A percentile compares a stretch with the other conserved stretches of the same genome.
These are phyloP conservation scores for Halyomorpha halys DNA, from an alignment of 1,140 invertebrate species.

Conservation along the genomic window DNA sequence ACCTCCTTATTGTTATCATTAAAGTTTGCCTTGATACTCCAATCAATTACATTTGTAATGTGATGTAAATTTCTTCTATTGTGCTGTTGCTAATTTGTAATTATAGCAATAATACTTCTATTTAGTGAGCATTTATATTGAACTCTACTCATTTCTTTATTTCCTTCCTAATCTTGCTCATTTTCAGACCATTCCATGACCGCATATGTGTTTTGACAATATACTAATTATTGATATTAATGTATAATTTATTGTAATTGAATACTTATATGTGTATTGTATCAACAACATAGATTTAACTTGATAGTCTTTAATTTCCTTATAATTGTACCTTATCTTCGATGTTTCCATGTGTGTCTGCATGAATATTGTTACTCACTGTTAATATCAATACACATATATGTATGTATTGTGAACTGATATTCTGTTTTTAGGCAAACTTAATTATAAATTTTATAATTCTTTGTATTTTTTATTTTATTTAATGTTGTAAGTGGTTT, in stretches of 20 bases:
- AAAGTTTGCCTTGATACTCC: conserved; percentile 13
- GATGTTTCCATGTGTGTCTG: conserved; percentile 9
- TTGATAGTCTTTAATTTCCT: too few species aligned
- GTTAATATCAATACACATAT: conserved; percentile 7
- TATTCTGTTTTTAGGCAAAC: conserved; percentile 15
- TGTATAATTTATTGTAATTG: not conserved
- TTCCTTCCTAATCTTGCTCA: conserved; percentile 8
- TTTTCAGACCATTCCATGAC: conserved; percentile 16
- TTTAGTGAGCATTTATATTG: conserved; percentile 12
- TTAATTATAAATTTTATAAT: conserved; percentile 9
- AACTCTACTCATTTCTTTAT: conserved; percentile 2
- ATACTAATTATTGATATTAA: conserved; percentile 9
- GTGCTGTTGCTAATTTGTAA: conserved; percentile 10
- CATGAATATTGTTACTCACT: conserved; percentile 8
- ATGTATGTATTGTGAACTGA: conserved; percentile 2
- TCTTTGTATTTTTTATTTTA: not conserved
- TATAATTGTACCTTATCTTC: not conserved
- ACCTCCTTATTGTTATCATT: conserved; percentile 10
- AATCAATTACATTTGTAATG: conserved; percentile 13
- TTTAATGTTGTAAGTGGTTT: conserved; percentile 7
- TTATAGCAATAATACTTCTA: conserved; percentile 15
- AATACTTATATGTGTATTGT: conserved; percentile 15
- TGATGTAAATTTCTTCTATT: conserved; percentile 13
- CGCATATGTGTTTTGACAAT: conserved; percentile 16
- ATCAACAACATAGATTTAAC: not conserved